phyloP scores from a whole-genome alignment of 2,113 vertebrate species.

The cat (Felis catus) region DNA sequence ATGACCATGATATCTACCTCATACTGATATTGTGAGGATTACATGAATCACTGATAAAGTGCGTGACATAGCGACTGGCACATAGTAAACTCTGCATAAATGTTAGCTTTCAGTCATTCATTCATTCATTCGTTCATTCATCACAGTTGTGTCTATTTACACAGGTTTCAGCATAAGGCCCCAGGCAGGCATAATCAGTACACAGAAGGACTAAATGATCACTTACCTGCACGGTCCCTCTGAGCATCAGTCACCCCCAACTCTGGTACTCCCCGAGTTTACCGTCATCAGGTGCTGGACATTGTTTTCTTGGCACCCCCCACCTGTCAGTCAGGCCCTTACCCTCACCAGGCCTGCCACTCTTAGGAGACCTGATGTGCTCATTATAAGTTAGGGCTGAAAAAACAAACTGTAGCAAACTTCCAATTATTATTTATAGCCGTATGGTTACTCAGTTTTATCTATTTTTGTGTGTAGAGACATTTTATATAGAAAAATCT shows the following conservation, averaged over 20 bases:
- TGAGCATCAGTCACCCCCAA: not conserved
- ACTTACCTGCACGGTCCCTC: not conserved
- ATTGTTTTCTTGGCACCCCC: not conserved
- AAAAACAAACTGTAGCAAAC: not conserved
- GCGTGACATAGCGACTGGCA: not conserved
- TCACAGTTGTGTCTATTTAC: not conserved
- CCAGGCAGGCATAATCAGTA: not conserved
- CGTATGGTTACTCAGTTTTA: constrained; percentile 9
- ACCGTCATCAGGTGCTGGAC: not conserved
- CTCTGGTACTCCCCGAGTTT: not conserved
- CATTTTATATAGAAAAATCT: constrained; percentile 14
- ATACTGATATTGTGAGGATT: not conserved
- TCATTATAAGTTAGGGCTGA: not conserved
- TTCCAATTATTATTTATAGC: constrained; percentile 47
- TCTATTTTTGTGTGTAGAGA: constrained; percentile 28
- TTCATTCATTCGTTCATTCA: not conserved
- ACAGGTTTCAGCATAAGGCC: not conserved
- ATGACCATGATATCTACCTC: not conserved
- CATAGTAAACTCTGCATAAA: too few species aligned
- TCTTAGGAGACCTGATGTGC: not conserved
- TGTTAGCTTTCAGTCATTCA: not conserved
- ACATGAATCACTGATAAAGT: not conserved
- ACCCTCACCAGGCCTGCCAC: not conserved
- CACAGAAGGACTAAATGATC: not conserved
- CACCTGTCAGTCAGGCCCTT: not conserved